Evolutionary conservation across 2,888 invertebrate genomes (phyloP).

Genomic region (Catocala sponsa): DNA sequence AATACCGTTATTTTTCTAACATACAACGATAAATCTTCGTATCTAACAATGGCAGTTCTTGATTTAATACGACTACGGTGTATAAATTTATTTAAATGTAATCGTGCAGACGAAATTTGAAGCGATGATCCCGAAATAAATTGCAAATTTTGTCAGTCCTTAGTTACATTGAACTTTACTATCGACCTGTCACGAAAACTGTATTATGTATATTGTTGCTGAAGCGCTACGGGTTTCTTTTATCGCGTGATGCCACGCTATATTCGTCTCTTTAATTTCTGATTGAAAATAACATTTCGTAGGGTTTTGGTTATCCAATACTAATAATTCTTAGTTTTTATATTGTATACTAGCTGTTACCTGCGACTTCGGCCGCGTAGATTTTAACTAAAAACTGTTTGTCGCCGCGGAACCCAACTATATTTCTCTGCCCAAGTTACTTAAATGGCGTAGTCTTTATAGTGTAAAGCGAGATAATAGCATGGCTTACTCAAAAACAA

Average conservation of each 20-base stretch:
- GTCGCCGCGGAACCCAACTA: too few species aligned
- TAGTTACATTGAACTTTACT: slow-evolving; percentile 36
- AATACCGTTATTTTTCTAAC: slow-evolving; percentile 43
- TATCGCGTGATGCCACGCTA: slow-evolving; percentile 30
- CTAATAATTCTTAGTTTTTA: too few species aligned
- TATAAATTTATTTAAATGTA: slow-evolving; percentile 62
- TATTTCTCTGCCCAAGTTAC: too few species aligned
- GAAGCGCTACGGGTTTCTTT: slow-evolving; percentile 19
- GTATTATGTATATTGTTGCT: slow-evolving; percentile 18
- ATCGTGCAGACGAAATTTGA: slow-evolving; percentile 41
- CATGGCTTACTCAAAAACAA: too few species aligned
- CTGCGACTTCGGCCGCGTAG: too few species aligned
- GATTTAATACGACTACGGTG: slow-evolving; percentile 55
- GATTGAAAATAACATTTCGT: too few species aligned
- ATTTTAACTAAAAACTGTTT: too few species aligned
- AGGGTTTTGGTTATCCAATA: too few species aligned
- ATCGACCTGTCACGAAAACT: slow-evolving; percentile 31
- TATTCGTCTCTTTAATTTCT: slow-evolving; percentile 1
- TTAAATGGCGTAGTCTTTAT: too few species aligned
- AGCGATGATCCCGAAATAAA: slow-evolving; percentile 21
- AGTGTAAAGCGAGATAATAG: too few species aligned
- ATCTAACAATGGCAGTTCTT: slow-evolving; percentile 58
- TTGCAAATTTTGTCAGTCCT: slow-evolving; percentile 8
- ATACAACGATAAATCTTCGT: not conserved
- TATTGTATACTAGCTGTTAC: too few species aligned